These are phyloP conservation scores for Heteractis magnifica DNA, from an alignment of 92 coral and sea anemone species.

Conservation along the genomic window DNA sequence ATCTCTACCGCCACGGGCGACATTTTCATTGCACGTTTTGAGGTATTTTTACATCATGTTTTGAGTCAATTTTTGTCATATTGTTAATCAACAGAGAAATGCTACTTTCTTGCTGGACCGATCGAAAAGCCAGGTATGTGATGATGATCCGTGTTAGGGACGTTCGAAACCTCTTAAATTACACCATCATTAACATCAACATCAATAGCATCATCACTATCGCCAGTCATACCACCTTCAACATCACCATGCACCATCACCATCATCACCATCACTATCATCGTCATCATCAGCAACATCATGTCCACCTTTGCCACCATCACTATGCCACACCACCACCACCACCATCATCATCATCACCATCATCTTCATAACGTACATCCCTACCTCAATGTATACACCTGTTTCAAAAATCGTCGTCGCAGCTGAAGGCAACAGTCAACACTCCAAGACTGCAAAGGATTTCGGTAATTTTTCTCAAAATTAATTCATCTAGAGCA, in stretches of 20 bases:
- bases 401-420: too few species aligned
- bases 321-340: background rate
- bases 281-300: background rate
- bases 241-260: background rate
- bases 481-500: too few species aligned
- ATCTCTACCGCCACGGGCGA: background rate
- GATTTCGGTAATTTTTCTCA: too few species aligned
- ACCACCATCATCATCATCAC: background rate
- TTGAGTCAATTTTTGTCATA: background rate
- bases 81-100: slow-evolving; percentile 58
- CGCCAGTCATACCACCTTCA: too few species aligned
- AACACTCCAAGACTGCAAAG: too few species aligned
- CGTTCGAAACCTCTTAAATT: background rate
- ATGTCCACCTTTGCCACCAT: background rate
- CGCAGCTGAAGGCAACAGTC: too few species aligned
- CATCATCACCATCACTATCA: background rate
- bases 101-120: slow-evolving; percentile 89
- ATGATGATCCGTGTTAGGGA: background rate
- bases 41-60: too few species aligned
- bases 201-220: too few species aligned
- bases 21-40: too few species aligned
- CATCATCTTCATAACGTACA: background rate
- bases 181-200: too few species aligned
- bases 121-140: slow-evolving; percentile 78
- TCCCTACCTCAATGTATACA: too few species aligned